These are phyloP conservation scores for Helarctos malayanus DNA, from an alignment of 2,797 vertebrate species.

Conservation along the genomic window DNA sequence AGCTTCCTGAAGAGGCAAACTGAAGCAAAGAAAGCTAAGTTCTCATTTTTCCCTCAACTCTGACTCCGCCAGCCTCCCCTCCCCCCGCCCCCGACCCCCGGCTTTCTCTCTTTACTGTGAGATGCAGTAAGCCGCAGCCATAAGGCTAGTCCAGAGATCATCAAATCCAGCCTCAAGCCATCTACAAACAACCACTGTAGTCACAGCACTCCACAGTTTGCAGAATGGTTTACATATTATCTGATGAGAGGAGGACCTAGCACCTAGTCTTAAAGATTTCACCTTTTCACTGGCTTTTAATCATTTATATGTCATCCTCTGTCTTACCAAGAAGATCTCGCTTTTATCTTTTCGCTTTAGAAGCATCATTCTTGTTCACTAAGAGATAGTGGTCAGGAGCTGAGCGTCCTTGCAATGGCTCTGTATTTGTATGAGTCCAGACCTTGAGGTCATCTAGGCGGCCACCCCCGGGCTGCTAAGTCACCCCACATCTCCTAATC, in stretches of 20 bases:
- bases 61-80: neutral
- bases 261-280: neutral
- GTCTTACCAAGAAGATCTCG: conserved; percentile 28
- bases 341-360: conserved; percentile 54
- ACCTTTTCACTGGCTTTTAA: conserved; percentile 49
- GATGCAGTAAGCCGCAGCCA: neutral
- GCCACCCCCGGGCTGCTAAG: neutral
- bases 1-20: neutral
- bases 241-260: neutral
- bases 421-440: conserved; percentile 38
- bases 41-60: neutral
- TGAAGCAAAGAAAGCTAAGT: neutral
- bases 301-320: conserved; percentile 64
- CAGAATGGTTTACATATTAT: neutral
- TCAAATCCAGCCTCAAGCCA: conserved; percentile 25
- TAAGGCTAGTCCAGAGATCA: neutral
- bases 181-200: neutral
- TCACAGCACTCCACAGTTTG: neutral
- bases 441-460: conserved; percentile 26
- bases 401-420: neutral
- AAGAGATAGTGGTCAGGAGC: neutral
- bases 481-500: conserved; percentile 48
- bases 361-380: neutral
- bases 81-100: neutral
- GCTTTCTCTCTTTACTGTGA: neutral